These are phyloP conservation scores for Drosophila takahashii DNA, from an alignment of 1,140 invertebrate genomes.

Conservation along the genomic window DNA sequence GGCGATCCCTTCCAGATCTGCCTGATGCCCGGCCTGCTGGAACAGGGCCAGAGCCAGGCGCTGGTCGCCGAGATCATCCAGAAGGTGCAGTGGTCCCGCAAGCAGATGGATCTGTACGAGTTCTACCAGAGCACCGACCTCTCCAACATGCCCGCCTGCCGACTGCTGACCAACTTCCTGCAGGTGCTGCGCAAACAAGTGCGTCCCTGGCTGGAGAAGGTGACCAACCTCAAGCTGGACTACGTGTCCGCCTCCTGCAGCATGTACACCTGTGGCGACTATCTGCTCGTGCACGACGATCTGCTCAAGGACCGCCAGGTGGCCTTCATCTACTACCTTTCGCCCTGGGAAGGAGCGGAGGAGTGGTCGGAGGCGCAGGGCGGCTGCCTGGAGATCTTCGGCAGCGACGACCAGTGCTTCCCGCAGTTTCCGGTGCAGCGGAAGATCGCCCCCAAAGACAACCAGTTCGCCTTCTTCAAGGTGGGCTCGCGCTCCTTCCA, in stretches of 20 bases:
- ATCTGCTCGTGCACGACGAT: constrained; percentile 91
- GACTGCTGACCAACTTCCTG: constrained; percentile 76
- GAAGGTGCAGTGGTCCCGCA: constrained; percentile 87
- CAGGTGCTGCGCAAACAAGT: constrained; percentile 72
- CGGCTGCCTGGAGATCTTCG: constrained; percentile 88
- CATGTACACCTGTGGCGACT: constrained; percentile 89
- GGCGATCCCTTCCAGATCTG: constrained; percentile 76
- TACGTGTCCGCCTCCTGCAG: constrained; percentile 90
- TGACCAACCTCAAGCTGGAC: constrained; percentile 87
- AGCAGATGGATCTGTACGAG: constrained; percentile 90
- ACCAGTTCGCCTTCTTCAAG: constrained; percentile 90
- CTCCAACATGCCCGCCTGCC: constrained; percentile 85
- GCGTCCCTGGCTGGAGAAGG: constrained; percentile 85
- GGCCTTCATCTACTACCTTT: constrained; percentile 90
- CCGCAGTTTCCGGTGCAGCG: constrained; percentile 86
- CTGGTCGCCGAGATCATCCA: constrained; percentile 80
- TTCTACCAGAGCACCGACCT: constrained; percentile 90
- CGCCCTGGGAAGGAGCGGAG: constrained; percentile 85
- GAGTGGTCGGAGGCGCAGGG: constrained; percentile 88
- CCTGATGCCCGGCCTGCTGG: constrained; percentile 60
- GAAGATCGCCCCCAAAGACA: constrained; percentile 88
- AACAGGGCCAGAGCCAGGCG: constrained; percentile 30
- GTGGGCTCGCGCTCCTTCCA: constrained; percentile 85
- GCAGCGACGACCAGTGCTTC: constrained; percentile 86
- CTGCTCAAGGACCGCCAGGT: constrained; percentile 89